Evolutionary conservation across 2,797 vertebrate genomes (phyloP).

Genomic region (Sebastes cheni): DNA sequence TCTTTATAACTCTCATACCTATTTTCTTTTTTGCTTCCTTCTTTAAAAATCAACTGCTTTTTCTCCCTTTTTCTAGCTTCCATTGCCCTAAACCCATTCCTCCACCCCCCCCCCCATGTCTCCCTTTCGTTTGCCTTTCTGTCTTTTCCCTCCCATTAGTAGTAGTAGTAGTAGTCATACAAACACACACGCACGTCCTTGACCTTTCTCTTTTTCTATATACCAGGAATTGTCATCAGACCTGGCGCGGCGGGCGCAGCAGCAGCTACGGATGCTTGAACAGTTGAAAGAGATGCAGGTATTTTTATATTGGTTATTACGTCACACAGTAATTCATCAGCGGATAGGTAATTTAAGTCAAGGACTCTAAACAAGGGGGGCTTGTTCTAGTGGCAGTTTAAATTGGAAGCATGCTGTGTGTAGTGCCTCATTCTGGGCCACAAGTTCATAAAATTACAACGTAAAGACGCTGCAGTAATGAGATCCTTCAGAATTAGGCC

Average conservation of each 20-base stretch:
- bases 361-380: neutral
- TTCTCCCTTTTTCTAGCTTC: neutral
- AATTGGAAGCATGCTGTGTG: neutral
- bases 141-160: neutral
- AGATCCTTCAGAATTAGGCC: neutral
- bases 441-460: neutral
- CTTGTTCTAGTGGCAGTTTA: constrained; percentile 2
- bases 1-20: neutral
- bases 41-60: neutral
- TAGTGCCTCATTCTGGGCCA: neutral
- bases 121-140: neutral
- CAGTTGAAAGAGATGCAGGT: constrained; percentile 89
- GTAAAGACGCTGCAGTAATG: neutral
- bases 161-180: neutral
- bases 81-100: neutral
- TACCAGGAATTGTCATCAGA: constrained; percentile 86
- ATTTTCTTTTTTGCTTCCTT: neutral
- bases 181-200: neutral
- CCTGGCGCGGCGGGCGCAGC: constrained; percentile 85
- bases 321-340: neutral
- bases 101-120: neutral
- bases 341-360: constrained; percentile 5
- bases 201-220: constrained; percentile 38
- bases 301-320: constrained; percentile 5
- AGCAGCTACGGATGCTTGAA: constrained; percentile 89